Evolutionary conservation across 2,888 invertebrate species (phyloP).

Genomic region (Caenorhabditis sinica): DNA sequence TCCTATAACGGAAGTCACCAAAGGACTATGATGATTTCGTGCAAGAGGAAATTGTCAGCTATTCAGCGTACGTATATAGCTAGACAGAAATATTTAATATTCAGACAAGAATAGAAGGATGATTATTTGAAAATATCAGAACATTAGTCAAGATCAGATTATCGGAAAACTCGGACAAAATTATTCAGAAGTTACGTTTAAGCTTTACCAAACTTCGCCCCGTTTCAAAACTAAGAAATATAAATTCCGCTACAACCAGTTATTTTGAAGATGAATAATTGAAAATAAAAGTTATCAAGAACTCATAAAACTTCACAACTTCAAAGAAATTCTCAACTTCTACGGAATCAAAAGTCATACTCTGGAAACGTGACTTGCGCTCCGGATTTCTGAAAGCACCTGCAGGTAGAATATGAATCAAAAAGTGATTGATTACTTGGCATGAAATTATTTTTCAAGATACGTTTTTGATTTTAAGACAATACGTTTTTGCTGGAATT

Average conservation of each 20-base stretch:
- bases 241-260: too few relatives aligned
- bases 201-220: too few relatives aligned
- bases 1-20: too few relatives aligned
- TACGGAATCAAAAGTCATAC: conserved; percentile 22
- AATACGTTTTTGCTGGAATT: too few relatives aligned
- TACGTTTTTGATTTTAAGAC: background rate
- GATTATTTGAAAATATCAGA: background rate
- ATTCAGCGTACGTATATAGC: background rate
- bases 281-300: background rate
- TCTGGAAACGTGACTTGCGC: conserved; percentile 25
- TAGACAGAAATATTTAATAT: background rate
- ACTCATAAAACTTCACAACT: background rate
- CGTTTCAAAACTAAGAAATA: too few relatives aligned
- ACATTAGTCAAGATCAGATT: background rate
- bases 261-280: too few relatives aligned
- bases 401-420: conserved; percentile 11
- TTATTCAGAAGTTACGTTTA: too few relatives aligned
- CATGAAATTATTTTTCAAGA: conserved; percentile 6
- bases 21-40: background rate
- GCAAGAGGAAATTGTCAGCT: background rate
- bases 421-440: conserved; percentile 8
- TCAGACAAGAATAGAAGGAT: background rate
- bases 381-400: conserved; percentile 10
- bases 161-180: too few relatives aligned
- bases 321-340: background rate